Conservation (phyloP, 2,113 vertebrate species). For the Pollimyrus isidori region DNA sequence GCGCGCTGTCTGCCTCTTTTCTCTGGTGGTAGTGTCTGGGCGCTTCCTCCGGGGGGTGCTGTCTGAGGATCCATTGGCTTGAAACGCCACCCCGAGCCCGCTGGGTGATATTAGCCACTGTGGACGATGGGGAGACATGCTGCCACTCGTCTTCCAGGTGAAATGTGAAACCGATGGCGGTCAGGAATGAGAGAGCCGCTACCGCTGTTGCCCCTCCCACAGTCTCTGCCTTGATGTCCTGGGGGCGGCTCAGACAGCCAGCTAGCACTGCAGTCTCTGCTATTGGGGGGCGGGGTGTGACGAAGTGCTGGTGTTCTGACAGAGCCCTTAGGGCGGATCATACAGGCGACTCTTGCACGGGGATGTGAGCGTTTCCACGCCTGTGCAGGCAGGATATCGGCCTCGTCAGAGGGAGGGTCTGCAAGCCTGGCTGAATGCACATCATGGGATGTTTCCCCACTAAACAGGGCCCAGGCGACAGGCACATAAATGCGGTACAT, state of each 20-base stretch:
- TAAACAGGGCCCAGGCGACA: background rate
- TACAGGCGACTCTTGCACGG: background rate
- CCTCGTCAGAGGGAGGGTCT: background rate
- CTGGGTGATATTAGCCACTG: background rate
- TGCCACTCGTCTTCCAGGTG: background rate
- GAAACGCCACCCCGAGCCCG: background rate
- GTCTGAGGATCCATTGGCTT: background rate
- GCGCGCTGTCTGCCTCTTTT: background rate
- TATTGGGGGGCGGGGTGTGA: background rate
- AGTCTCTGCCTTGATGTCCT: background rate
- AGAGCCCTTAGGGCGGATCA: background rate
- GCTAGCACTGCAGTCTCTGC: background rate
- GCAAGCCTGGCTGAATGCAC: background rate
- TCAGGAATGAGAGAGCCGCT: background rate
- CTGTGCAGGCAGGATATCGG: background rate
- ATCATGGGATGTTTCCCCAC: background rate
- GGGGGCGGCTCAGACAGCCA: background rate
- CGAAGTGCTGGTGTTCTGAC: background rate
- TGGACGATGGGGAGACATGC: background rate
- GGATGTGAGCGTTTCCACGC: background rate
- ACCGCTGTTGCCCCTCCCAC: background rate
- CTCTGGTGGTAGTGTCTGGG: too few relatives aligned
- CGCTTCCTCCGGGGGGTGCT: too few relatives aligned
- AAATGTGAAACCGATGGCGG: background rate
- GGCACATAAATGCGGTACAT: background rate